Evolutionary conservation across 2,888 invertebrate genomes (phyloP).

Genomic region (Oscheius myriophilus): DNA sequence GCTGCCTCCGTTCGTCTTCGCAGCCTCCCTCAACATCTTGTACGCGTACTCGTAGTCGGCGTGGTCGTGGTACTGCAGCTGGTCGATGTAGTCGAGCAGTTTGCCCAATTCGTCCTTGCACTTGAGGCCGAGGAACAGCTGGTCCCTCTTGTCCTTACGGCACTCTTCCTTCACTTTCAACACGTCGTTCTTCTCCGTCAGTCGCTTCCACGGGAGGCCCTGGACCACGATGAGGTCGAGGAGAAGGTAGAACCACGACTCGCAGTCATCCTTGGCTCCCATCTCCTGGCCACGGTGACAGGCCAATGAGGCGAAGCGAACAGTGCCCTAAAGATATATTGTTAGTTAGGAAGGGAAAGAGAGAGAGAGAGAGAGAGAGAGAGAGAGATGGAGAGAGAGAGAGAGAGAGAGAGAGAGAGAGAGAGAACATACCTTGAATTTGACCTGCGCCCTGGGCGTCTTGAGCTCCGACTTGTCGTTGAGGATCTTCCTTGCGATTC

Average conservation of each 20-base stretch:
- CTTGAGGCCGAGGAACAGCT: constrained; percentile 35
- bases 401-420: no score
- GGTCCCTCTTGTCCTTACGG: constrained; percentile 41
- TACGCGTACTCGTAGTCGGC: constrained; percentile 16
- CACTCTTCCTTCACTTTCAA: constrained; percentile 48
- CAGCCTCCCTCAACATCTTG: constrained; percentile 24
- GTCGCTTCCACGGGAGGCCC: constrained; percentile 61
- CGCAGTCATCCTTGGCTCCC: constrained; percentile 63
- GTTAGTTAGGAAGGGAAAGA: no score
- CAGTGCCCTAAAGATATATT: constrained; percentile 53
- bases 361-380: no score
- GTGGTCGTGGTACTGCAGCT: constrained; percentile 13
- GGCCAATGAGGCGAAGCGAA: constrained; percentile 61
- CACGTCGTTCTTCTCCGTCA: constrained; percentile 53
- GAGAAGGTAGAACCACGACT: constrained; percentile 66
- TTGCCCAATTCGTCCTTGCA: constrained; percentile 46
- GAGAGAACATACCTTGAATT: constrained; percentile 58
- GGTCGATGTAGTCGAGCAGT: constrained; percentile 58
- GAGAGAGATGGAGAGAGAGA: no score
- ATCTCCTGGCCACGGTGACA: constrained; percentile 58
- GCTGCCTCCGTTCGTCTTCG: constrained; percentile 33
- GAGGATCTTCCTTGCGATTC: constrained; percentile 57
- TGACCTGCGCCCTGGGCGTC: constrained; percentile 43
- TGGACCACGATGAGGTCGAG: constrained; percentile 53
- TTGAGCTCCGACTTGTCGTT: constrained; percentile 54